phyloP scores from a whole-genome alignment of 2,113 vertebrate species.

The Sphaerodactylus townsendi region DNA sequence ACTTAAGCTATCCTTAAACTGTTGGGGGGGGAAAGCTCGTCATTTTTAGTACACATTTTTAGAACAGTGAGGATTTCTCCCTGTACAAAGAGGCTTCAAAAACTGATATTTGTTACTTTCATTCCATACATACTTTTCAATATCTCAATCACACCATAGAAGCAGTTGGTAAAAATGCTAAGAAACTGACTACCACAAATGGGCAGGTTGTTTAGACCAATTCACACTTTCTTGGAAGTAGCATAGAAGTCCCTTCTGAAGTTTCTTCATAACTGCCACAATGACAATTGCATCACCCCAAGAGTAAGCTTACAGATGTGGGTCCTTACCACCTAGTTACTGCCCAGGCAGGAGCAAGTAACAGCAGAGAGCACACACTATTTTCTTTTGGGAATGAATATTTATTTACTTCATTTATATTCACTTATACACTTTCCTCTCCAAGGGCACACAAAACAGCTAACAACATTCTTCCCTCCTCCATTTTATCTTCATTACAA shows the following conservation, averaged over 20 bases:
- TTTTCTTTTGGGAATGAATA: not conserved
- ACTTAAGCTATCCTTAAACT: not conserved
- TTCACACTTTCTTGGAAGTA: not conserved
- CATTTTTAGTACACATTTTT: not conserved
- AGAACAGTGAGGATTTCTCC: constrained; percentile 9
- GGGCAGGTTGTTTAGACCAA: not conserved
- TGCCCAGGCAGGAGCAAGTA: not conserved
- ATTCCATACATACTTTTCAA: constrained; percentile 17
- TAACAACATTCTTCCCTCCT: no score
- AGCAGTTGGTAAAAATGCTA: not conserved
- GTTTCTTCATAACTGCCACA: not conserved
- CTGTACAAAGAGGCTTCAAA: constrained; percentile 6
- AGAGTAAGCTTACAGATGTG: not conserved
- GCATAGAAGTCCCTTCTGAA: not conserved
- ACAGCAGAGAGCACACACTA: not conserved
- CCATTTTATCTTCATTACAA: no score
- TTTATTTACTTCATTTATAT: no score
- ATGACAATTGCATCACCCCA: not conserved
- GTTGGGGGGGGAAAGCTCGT: no score
- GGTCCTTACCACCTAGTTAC: not conserved
- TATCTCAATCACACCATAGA: not conserved
- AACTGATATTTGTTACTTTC: constrained; percentile 24
- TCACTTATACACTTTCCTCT: no score
- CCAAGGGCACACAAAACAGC: no score
- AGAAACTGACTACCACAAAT: not conserved